Evolutionary conservation across 2,888 invertebrate species (phyloP).

Genomic region (Dynastes maya): DNA sequence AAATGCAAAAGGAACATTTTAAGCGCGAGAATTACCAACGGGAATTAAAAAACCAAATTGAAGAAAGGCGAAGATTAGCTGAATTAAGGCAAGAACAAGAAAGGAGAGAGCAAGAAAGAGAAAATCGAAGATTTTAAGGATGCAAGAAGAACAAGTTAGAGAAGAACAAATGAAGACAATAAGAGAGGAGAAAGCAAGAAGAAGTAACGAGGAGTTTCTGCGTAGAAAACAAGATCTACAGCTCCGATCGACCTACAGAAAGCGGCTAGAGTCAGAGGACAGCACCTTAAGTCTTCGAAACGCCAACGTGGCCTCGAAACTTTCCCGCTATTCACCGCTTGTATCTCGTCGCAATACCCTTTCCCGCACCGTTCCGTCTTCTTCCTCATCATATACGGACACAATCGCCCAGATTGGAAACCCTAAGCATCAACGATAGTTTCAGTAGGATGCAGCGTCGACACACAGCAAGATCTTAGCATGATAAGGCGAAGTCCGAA

Average conservation of each 20-base stretch:
- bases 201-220: conserved; percentile 72
- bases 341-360: conserved; percentile 62
- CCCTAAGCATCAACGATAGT: conserved; percentile 73
- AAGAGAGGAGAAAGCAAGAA: conserved; percentile 68
- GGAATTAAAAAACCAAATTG: conserved; percentile 78
- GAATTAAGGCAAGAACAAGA: conserved; percentile 68
- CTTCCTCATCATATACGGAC: conserved; percentile 66
- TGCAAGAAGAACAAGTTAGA: conserved; percentile 69
- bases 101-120: conserved; percentile 72
- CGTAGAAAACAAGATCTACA: conserved; percentile 70
- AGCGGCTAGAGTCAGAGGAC: conserved; percentile 64
- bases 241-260: conserved; percentile 70
- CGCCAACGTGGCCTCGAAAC: conserved; percentile 66
- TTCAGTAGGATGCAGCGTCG: conserved; percentile 71
- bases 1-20: conserved; percentile 71
- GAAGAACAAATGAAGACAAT: conserved; percentile 64
- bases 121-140: conserved; percentile 75
- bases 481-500: conserved; percentile 72
- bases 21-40: conserved; percentile 78
- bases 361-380: conserved; percentile 69
- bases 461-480: conserved; percentile 74
- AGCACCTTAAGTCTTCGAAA: conserved; percentile 64
- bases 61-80: conserved; percentile 75
- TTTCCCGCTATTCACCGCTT: conserved; percentile 70
- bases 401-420: conserved; percentile 68